phyloP scores from a whole-genome alignment of 2,797 vertebrate genomes.

The Falco biarmicus region DNA sequence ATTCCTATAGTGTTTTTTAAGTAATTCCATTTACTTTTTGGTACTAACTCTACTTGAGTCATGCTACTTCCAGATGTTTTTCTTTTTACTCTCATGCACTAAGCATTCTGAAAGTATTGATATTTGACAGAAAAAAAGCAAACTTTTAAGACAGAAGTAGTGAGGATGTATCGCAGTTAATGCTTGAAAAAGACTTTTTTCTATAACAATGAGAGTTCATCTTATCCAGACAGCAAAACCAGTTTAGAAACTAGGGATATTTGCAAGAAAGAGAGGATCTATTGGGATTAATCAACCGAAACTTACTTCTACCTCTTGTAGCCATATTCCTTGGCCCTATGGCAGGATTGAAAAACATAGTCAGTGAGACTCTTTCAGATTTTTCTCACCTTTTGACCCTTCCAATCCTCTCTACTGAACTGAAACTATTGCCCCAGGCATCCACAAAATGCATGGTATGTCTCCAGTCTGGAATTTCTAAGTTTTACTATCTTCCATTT shows the following conservation, averaged over 20 bases:
- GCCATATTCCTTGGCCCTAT: accelerated
- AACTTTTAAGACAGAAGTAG: not conserved
- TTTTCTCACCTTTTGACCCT: not conserved
- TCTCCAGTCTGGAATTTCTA: accelerated
- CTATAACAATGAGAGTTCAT: not conserved
- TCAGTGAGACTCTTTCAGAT: not conserved
- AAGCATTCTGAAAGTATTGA: not conserved
- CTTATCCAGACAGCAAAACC: not conserved
- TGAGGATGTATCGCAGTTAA: too few relatives aligned
- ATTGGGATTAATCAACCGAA: not conserved
- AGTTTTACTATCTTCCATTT: not conserved
- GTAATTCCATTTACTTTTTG: not conserved
- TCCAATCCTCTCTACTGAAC: not conserved
- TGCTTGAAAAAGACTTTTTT: too few relatives aligned
- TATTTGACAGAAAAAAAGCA: not conserved
- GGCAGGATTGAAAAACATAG: not conserved
- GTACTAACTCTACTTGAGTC: not conserved
- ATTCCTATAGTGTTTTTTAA: not conserved
- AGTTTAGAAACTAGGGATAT: not conserved
- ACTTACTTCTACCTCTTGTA: not conserved
- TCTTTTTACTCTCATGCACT: not conserved
- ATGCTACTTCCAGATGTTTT: not conserved
- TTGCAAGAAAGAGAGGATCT: not conserved
- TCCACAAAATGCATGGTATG: accelerated
- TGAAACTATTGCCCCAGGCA: not conserved